Evolutionary conservation across 2,888 invertebrate genomes (phyloP).

Genomic region (Leptogaster cylindrica): DNA sequence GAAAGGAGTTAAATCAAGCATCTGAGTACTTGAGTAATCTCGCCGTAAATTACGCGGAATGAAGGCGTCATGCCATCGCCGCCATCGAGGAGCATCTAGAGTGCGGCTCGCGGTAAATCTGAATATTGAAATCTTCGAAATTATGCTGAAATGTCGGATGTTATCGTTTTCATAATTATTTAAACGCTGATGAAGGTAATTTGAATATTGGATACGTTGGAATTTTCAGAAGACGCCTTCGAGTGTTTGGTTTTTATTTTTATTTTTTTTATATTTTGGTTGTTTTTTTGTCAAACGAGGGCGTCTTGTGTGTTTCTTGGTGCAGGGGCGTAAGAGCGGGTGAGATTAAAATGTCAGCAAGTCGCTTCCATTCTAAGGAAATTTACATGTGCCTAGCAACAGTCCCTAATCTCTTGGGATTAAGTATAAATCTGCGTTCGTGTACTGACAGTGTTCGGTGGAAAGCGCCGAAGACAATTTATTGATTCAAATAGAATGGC

Average conservation of each 20-base stretch:
- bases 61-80: too few species aligned
- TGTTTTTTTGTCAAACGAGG: neutral
- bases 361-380: conserved; percentile 38
- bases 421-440: conserved; percentile 42
- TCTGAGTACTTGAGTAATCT: too few species aligned
- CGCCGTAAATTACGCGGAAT: too few species aligned
- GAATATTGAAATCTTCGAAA: neutral
- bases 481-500: conserved; percentile 20
- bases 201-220: neutral
- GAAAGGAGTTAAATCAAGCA: too few species aligned
- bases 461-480: conserved; percentile 22
- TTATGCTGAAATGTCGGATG: conserved; percentile 1
- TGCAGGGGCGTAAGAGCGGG: conserved; percentile 15
- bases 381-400: conserved; percentile 43
- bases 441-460: neutral
- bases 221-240: neutral
- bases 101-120: too few species aligned
- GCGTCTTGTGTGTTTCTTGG: conserved; percentile 7
- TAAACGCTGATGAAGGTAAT: conserved; percentile 16
- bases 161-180: conserved; percentile 1
- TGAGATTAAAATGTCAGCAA: conserved; percentile 47
- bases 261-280: neutral
- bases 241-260: neutral
- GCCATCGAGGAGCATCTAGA: too few species aligned
- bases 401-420: conserved; percentile 43